Evolutionary conservation across 2,888 invertebrate genomes (phyloP).

Genomic region (Microctonus aethiopoides): DNA sequence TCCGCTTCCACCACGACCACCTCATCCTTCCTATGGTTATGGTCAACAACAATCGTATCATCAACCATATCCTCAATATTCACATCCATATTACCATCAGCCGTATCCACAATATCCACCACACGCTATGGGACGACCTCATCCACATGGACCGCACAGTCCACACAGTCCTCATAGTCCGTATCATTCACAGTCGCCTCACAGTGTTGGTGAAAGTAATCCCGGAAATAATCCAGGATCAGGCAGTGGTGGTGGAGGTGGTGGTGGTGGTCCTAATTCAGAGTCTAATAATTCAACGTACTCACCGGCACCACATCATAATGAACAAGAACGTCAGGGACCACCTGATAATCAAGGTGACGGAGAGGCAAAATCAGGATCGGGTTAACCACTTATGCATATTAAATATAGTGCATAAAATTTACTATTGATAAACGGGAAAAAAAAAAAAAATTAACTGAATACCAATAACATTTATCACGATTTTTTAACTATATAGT

Average conservation of each 20-base stretch:
- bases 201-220: constrained; percentile 56
- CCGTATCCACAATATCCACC: constrained; percentile 71
- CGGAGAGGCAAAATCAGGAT: constrained; percentile 58
- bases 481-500: neutral
- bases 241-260: constrained; percentile 44
- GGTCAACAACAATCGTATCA: constrained; percentile 69
- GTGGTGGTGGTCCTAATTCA: constrained; percentile 47
- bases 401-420: neutral
- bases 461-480: neutral
- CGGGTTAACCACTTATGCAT: constrained; percentile 47
- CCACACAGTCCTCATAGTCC: constrained; percentile 55
- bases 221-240: constrained; percentile 49
- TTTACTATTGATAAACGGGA: neutral
- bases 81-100: constrained; percentile 70
- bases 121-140: constrained; percentile 67
- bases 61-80: constrained; percentile 68
- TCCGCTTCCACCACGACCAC: constrained; percentile 70
- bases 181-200: constrained; percentile 65
- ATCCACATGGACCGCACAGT: constrained; percentile 65
- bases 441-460: neutral
- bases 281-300: constrained; percentile 51
- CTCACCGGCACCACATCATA: constrained; percentile 56
- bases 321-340: constrained; percentile 54
- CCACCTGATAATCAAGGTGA: constrained; percentile 58
- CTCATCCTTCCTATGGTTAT: constrained; percentile 69